Base-by-base conservation (phyloP, 2,113 vertebrate species). In the Puma concolor region DNA sequence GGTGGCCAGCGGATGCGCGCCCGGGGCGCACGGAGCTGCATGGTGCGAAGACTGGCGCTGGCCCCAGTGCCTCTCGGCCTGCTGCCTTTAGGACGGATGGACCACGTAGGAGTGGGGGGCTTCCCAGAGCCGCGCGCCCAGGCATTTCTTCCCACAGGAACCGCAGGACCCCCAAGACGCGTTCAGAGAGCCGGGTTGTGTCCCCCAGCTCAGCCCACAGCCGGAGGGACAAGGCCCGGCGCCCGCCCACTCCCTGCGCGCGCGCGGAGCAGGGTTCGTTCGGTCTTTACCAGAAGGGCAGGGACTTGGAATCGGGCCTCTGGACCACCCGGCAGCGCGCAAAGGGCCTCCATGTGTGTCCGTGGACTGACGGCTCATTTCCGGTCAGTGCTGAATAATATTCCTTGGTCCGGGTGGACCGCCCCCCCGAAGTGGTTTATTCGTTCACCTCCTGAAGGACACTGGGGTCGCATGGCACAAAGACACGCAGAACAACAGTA, bases 1-100 rank as follows among this genome's bases (percentile, higher is more conserved):
- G 31, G 31, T 29, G 14, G 0, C 10, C 10, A 4, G 31, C n/a
- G 21, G 16, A 0, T 7, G 31, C 9, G 1, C 14, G 1, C 1
- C 54, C 17, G 38, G n/a, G 31, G 17, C 21, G 23, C 21, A 7
- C 54, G 25, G 87, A 27, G 16, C 31, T 2, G 19, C 0, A 4
- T 27, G 3, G 38, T 0, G 15, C 1, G 54, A 7, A 13, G 7
- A 27, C 29, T 4, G 25, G 57, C 5, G 31, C 41, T 0, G 21
- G 2, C 41, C 36, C 3, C 41, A 0, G 25, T 4, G 72, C 25
- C 38, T 15, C 8, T 21, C 25, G 8, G 36, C 36, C 81, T 12
- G 1, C 82, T 2, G 19, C 21, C 8, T 21, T 64, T 7, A 16
- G 38, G 14, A 1, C 0, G 0, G 8, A 13, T 5, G 41, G 29